Percentiles rank a stretch among this genome's conserved stretches.
Conservation (phyloP, 2,797 vertebrate genomes). For the Holocentrus rufus region DNA sequence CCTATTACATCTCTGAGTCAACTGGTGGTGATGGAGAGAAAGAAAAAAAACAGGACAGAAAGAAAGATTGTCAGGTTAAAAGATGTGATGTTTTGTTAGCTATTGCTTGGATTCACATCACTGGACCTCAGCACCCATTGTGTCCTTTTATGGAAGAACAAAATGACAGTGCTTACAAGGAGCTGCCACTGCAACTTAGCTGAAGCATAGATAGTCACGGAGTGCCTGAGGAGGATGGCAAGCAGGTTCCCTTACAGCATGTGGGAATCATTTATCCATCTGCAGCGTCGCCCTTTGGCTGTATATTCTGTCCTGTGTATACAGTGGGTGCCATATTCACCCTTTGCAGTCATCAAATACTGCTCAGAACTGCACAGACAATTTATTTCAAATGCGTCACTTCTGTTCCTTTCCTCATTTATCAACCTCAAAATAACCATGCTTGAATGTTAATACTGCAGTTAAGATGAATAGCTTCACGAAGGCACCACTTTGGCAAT, state of each 20-base stretch:
- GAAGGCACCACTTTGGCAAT: conserved; percentile 62
- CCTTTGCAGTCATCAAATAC: conserved; percentile 47
- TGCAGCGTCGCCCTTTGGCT: conserved; percentile 49
- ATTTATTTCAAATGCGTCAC: conserved; percentile 41
- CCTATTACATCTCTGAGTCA: conserved; percentile 27
- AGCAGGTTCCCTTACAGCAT: conserved; percentile 56
- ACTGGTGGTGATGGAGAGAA: conserved; percentile 13
- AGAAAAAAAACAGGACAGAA: background rate
- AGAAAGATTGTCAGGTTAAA: conserved; percentile 42
- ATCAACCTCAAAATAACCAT: conserved; percentile 24
- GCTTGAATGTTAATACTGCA: conserved; percentile 30
- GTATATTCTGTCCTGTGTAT: conserved; percentile 42
- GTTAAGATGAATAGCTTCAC: conserved; percentile 55
- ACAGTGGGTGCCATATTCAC: conserved; percentile 11
- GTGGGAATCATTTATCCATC: conserved; percentile 66
- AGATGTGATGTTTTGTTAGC: conserved; percentile 37
- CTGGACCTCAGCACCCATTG: conserved; percentile 56
- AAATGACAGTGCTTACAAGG: conserved; percentile 52
- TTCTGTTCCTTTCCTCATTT: conserved; percentile 5
- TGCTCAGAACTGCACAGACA: conserved; percentile 33
- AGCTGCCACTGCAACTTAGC: conserved; percentile 50
- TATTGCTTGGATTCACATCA: conserved; percentile 51
- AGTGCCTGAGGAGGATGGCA: conserved; percentile 66
- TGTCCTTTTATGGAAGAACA: conserved; percentile 55
- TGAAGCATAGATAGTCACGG: conserved; percentile 43